Evolutionary conservation across 2,113 vertebrate genomes (phyloP), one percentile per base, ranked within the genome.

Genomic region (Aphyosemion australe): DNA sequence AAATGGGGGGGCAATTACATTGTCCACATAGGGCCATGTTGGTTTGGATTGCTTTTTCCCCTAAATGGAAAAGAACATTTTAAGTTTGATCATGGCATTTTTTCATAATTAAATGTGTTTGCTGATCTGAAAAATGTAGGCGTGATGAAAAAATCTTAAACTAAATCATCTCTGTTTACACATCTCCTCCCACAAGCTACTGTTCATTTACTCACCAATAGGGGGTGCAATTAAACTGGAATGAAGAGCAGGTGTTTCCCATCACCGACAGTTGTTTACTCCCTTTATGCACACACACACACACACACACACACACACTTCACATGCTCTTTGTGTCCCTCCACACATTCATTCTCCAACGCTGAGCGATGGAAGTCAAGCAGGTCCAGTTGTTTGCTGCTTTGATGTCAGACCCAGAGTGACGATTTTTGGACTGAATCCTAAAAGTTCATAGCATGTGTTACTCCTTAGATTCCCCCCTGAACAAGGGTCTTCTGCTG

Each of bases 381-480:
- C 12, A 3, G 84, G 65, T 83, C 73, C 78, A 77, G 51, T 46
- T 31, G 52, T 66, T 65, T 60, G 53, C 67, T 61, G 32, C 49
- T 83, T 84, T 88, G 77, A 84, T 79, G 65, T 77, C 47, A 41
- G 78, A 70, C 68, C 55, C 19, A 53, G 46, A 66, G 62, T 41
- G 46, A 74, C 76, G 41, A 65, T 69, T 73, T 76, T 53, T 51
- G 41, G 52, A 43, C 41, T 48, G 16, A 53, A 54, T 55, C 54
- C 26, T 26, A 26, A 26, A 26, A 26, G 26, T 26, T 26, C 26
- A 26, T 37, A 47, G 16, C 37, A 13, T 55, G 51, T 70, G 56
- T 69, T 62, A 26, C 62, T 54, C 48, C 26, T 75, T 61, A 49
- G 48, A 50, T 49, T 70, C 41, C 63, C 61, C 1, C 32, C 18